These are phyloP conservation scores for Haliclona indistincta DNA, from an alignment of 37 sponge, comb jelly and placozoan genomes.

Conservation along the genomic window DNA sequence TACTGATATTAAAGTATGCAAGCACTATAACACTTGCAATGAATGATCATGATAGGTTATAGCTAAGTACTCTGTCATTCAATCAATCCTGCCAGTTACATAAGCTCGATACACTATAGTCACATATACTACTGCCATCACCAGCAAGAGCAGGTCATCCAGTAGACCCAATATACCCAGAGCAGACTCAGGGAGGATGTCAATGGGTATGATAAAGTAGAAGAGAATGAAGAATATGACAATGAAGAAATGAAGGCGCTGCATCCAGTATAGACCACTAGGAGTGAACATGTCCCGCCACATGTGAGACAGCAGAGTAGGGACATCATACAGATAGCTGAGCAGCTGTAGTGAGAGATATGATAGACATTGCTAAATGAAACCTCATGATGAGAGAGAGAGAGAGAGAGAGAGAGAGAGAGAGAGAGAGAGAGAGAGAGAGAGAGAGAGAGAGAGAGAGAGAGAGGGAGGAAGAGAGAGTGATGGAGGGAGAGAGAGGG, in stretches of 20 bases:
- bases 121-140: slow-evolving; percentile 49
- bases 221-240: slow-evolving; percentile 49
- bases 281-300: slow-evolving; percentile 66
- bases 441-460: slow-evolving; percentile 8
- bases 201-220: slow-evolving; percentile 88
- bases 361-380: background rate
- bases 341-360: no score
- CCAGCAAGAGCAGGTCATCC: slow-evolving; percentile 84
- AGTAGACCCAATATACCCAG: slow-evolving; percentile 86
- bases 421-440: slow-evolving; percentile 7
- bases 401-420: slow-evolving; percentile 4
- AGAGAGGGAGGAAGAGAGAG: slow-evolving; percentile 10
- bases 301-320: slow-evolving; percentile 76
- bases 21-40: no score
- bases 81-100: slow-evolving; percentile 9
- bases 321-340: slow-evolving; percentile 90
- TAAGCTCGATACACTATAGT: slow-evolving; percentile 67
- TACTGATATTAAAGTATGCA: no score
- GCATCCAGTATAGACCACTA: slow-evolving; percentile 53
- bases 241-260: slow-evolving; percentile 63
- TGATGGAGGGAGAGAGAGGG: background rate
- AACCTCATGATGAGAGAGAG: background rate
- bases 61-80: no score
- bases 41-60: no score
- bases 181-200: slow-evolving; percentile 90